Evolutionary conservation across 2,797 vertebrate genomes (phyloP), one percentile per base, ranked within the genome.

Genomic region (Pipistrellus nathusii): DNA sequence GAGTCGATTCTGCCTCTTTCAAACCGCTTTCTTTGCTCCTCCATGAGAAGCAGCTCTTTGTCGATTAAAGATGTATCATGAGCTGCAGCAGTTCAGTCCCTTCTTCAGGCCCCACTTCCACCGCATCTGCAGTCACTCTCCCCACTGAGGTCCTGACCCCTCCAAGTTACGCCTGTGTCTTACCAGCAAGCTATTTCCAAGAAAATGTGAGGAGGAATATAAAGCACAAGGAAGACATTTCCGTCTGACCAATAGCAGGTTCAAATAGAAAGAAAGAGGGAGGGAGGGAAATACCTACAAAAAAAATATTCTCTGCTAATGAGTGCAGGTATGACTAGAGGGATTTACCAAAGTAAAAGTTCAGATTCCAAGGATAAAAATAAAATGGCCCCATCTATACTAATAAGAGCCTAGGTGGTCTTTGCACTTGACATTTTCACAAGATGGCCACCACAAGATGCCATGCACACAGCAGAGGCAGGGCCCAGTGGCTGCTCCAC

Each of bases 301-400:
- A 53, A 55, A 57, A 53, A 59, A 30, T 8, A 1, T 23, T 27
- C 6, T 69, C 32, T 94, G 12, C 27, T 87, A n/a, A 55, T 8
- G 25, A 66, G 64, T 18, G 0, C 21, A 14, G 12, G 30, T 72
- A 72, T 11, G 15, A 55, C 77, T 68, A 68, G 69, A 75, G 18
- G 38, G 75, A 68, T 75, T 38, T 48, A 59, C 38, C 35, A 55
- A 48, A 66, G 27, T 53, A 53, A 62, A 41, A 93, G n/a, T 57
- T 32, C 55, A 88, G 35, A 78, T 85, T 78, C 8, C 6, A 85
- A 66, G 38, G 73, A 66, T 55, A 80, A 94, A 88, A 94, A 73
- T 23, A n/a, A 78, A 84, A 72, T 55, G 20, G 30, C 41, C 13
- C 14, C 53, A 55, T 23, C 53, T 23, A 55, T 23, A 23, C 53